Conservation (phyloP, 2,797 vertebrate genomes). For the Hephaestus fuliginosus region DNA sequence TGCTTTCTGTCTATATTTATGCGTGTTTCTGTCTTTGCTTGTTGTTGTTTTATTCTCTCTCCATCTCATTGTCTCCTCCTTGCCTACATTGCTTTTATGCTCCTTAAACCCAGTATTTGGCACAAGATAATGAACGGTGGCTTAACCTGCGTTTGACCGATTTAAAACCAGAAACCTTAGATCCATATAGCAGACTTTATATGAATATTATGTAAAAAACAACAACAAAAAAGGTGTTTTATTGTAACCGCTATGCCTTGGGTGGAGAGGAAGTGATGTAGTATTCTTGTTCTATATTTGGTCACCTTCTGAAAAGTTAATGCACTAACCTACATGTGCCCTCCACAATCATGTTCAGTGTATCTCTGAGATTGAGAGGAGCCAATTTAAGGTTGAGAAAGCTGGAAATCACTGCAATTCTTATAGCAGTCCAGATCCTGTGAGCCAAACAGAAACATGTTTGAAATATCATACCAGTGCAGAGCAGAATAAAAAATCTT, state of each 20-base stretch:
- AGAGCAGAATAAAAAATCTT: not conserved
- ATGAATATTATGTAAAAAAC: not conserved
- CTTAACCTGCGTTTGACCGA: slow-evolving; percentile 7
- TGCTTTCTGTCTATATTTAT: slow-evolving; percentile 13
- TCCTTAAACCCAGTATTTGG: not conserved
- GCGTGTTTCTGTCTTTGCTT: slow-evolving; percentile 18
- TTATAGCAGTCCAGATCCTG: not conserved
- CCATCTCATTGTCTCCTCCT: slow-evolving; percentile 6
- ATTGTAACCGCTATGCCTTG: not conserved
- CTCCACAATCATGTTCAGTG: slow-evolving; percentile 1
- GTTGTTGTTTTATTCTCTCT: slow-evolving; percentile 2
- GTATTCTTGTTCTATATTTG: slow-evolving; percentile 40
- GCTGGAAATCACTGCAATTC: not conserved
- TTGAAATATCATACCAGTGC: not conserved
- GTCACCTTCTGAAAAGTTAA: slow-evolving; percentile 22
- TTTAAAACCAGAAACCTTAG: not conserved
- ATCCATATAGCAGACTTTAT: not conserved
- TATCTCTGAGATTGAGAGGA: slow-evolving; percentile 9
- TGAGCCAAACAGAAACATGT: not conserved
- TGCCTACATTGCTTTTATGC: not conserved
- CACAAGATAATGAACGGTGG: slow-evolving; percentile 15
- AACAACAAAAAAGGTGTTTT: not conserved
- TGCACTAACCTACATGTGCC: slow-evolving; percentile 19
- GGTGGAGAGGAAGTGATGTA: not conserved
- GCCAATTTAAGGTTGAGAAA: not conserved